phyloP scores from a whole-genome alignment of 2,113 vertebrate genomes.

The Urocolius indicus region DNA sequence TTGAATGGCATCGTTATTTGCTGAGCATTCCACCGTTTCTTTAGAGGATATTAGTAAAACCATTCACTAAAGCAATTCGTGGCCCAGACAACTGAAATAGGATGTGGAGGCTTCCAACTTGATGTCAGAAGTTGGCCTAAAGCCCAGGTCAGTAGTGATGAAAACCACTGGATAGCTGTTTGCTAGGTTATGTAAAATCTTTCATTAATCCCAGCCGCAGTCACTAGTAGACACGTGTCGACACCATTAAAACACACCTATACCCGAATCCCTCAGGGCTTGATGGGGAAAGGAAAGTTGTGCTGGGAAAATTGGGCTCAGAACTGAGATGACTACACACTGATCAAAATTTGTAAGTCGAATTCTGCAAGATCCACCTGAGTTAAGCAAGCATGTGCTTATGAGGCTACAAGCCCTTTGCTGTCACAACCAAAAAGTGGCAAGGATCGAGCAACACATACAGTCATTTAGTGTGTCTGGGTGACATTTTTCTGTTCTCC shows the following conservation, averaged over 20 bases:
- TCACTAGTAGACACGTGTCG: slow-evolving; percentile 19
- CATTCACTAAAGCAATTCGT: neutral
- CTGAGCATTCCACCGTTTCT: neutral
- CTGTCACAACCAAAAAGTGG: neutral
- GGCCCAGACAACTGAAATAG: neutral
- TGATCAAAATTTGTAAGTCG: neutral
- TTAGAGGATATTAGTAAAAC: neutral
- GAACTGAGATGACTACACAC: neutral
- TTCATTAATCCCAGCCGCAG: slow-evolving; percentile 23
- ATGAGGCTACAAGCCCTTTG: neutral
- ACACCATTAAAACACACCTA: slow-evolving; percentile 36
- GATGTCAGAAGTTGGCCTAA: neutral
- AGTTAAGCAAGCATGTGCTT: neutral
- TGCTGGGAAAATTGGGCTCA: neutral
- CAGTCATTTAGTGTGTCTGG: neutral
- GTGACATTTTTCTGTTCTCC: neutral
- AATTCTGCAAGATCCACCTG: neutral
- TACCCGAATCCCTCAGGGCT: neutral
- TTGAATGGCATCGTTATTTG: neutral
- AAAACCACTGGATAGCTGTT: slow-evolving; percentile 29
- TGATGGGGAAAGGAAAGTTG: neutral
- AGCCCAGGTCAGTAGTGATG: neutral
- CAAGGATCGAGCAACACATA: neutral
- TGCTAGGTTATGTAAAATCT: slow-evolving; percentile 27
- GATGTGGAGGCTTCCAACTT: slow-evolving; percentile 11